phyloP scores from a whole-genome alignment of 2,113 vertebrate genomes.

The Hymenochirus boettgeri region DNA sequence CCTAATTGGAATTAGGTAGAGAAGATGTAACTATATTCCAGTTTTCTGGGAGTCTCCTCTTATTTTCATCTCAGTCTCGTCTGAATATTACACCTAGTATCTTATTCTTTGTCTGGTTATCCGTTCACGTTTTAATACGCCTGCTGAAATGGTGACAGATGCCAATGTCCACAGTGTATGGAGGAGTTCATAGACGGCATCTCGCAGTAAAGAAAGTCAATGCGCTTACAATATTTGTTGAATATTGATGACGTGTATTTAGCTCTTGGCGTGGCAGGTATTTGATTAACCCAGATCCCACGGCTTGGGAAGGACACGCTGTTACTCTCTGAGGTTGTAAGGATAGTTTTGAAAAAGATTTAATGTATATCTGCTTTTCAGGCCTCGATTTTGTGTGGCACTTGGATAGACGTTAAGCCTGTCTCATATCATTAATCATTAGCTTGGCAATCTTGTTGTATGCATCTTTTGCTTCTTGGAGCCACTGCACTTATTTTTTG shows the following conservation, averaged over 20 bases:
- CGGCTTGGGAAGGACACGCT: constrained; percentile 19
- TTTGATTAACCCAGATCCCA: constrained; percentile 23
- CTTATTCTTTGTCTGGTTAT: no score
- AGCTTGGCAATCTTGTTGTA: constrained; percentile 24
- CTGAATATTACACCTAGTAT: no score
- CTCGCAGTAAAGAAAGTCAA: no score
- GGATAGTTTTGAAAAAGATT: constrained; percentile 25
- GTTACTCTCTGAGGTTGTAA: constrained; percentile 23
- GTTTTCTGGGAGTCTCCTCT: no score
- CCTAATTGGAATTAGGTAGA: no score
- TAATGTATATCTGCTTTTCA: constrained; percentile 20
- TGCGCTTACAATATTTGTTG: no score
- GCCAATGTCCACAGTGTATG: no score
- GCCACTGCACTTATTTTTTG: constrained; percentile 16
- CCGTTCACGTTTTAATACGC: no score
- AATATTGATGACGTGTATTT: constrained; percentile 17
- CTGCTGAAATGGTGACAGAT: no score
- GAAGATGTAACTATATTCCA: no score
- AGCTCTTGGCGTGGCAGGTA: constrained; percentile 1
- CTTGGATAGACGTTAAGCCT: constrained; percentile 26
- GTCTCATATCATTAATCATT: constrained; percentile 41
- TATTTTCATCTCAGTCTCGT: no score
- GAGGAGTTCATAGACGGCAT: no score
- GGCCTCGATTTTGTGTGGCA: constrained; percentile 12
- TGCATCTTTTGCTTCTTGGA: constrained; percentile 22